phyloP scores from a whole-genome alignment of 2,888 invertebrate genomes.

The Acrobasis suavella region DNA sequence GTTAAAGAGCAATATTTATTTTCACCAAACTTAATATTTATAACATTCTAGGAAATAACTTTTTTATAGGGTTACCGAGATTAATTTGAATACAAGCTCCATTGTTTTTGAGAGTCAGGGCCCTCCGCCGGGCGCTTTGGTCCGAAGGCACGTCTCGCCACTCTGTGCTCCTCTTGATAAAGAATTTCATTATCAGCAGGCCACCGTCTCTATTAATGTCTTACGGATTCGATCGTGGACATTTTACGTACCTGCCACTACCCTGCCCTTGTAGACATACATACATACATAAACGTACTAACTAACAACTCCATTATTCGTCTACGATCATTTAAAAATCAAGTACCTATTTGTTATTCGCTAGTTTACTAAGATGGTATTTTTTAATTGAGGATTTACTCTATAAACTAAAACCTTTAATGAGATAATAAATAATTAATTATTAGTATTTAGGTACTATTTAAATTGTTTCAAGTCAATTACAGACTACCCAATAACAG shows the following conservation, averaged over 20 bases:
- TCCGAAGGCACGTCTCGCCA: constrained; percentile 55
- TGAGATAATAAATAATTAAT: too few relatives aligned
- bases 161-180: constrained; percentile 64
- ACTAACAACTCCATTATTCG: too few relatives aligned
- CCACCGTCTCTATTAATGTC: constrained; percentile 56
- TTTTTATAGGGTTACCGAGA: neutral
- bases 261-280: neutral
- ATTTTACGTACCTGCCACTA: constrained; percentile 35
- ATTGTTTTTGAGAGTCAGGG: constrained; percentile 27
- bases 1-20: too few relatives aligned
- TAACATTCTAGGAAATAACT: neutral
- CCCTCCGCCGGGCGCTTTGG: constrained; percentile 6
- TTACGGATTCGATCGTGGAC: constrained; percentile 49
- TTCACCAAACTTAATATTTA: neutral
- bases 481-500: neutral
- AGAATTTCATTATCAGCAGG: constrained; percentile 73
- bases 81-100: constrained; percentile 27
- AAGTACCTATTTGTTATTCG: too few relatives aligned
- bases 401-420: too few relatives aligned
- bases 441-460: too few relatives aligned
- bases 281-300: too few relatives aligned
- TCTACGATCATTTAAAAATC: too few relatives aligned
- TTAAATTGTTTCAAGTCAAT: neutral
- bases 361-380: too few relatives aligned
- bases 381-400: too few relatives aligned